Evolutionary conservation across 2,888 invertebrate genomes (phyloP).

Genomic region (Neoascia interrupta): DNA sequence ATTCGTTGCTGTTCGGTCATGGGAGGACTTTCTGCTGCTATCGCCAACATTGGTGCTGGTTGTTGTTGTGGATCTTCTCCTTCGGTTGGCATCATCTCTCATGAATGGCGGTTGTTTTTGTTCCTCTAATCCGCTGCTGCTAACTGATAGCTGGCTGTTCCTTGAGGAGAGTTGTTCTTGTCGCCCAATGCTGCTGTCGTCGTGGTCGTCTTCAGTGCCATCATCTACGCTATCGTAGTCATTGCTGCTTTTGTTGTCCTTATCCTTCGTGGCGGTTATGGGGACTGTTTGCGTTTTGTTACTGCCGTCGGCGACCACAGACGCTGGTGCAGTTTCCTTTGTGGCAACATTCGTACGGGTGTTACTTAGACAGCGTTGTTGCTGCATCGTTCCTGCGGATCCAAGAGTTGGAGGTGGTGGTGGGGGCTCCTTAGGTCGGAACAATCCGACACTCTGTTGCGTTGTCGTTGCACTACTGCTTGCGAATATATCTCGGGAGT

Average conservation of each 20-base stretch:
- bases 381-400: conserved; percentile 26
- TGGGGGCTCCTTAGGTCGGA: conserved; percentile 80
- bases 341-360: conserved; percentile 37
- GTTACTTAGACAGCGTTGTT: conserved; percentile 45
- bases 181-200: conserved; percentile 26
- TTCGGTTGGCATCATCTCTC: conserved; percentile 41
- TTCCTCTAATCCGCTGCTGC: conserved; percentile 65
- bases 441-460: conserved; percentile 69
- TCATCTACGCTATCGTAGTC: conserved; percentile 72
- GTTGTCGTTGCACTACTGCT: conserved; percentile 63
- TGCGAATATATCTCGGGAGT: conserved; percentile 84
- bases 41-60: conserved; percentile 12
- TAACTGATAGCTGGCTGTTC: conserved; percentile 64
- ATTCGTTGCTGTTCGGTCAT: conserved; percentile 58
- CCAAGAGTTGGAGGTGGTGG: conserved; percentile 70
- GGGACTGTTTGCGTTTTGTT: conserved; percentile 71
- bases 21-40: conserved; percentile 53
- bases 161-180: conserved; percentile 31
- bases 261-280: conserved; percentile 80
- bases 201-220: conserved; percentile 80
- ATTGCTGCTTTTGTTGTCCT: conserved; percentile 81
- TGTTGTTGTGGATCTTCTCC: conserved; percentile 12
- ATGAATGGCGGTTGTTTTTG: conserved; percentile 48
- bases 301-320: conserved; percentile 33
- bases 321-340: conserved; percentile 57